Evolutionary conservation across 2,113 vertebrate species (phyloP).

Genomic region (Trematomus loennbergii): DNA sequence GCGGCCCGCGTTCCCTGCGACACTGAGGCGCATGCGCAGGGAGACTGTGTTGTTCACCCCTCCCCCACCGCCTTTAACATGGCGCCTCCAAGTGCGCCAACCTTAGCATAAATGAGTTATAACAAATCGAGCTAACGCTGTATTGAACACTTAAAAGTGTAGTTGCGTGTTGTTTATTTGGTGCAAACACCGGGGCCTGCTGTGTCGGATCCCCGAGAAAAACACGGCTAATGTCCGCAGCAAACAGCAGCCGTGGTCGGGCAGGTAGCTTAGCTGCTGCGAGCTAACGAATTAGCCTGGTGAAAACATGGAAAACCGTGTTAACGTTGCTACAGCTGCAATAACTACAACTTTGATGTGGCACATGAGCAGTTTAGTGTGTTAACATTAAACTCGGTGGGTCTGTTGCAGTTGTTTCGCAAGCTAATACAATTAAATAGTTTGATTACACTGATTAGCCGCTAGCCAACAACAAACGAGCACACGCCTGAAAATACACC

Average conservation of each 20-base stretch:
- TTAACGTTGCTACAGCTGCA: background rate
- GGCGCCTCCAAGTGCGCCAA: constrained; percentile 88
- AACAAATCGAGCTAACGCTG: constrained; percentile 3
- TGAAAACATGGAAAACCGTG: constrained; percentile 52
- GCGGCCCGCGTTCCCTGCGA: constrained; percentile 85
- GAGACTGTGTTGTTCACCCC: constrained; percentile 78
- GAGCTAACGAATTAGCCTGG: constrained; percentile 42
- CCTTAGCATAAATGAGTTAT: constrained; percentile 67
- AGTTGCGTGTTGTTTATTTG: background rate
- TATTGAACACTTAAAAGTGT: background rate
- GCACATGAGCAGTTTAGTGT: background rate
- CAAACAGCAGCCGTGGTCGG: constrained; percentile 38
- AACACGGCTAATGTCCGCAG: constrained; percentile 23
- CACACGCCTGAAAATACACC: constrained; percentile 25
- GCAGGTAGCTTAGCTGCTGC: constrained; percentile 60
- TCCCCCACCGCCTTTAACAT: constrained; percentile 90
- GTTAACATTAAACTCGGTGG: background rate
- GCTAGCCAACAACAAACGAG: constrained; percentile 64
- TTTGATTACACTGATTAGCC: constrained; percentile 45
- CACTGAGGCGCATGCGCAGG: constrained; percentile 84
- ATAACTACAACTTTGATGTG: background rate
- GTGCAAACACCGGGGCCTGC: background rate
- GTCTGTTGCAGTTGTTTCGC: background rate
- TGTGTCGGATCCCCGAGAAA: constrained; percentile 9
- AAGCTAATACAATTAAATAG: constrained; percentile 17